Conservation (phyloP, 2,797 vertebrate genomes). For the Leucoraja ocellata region DNA sequence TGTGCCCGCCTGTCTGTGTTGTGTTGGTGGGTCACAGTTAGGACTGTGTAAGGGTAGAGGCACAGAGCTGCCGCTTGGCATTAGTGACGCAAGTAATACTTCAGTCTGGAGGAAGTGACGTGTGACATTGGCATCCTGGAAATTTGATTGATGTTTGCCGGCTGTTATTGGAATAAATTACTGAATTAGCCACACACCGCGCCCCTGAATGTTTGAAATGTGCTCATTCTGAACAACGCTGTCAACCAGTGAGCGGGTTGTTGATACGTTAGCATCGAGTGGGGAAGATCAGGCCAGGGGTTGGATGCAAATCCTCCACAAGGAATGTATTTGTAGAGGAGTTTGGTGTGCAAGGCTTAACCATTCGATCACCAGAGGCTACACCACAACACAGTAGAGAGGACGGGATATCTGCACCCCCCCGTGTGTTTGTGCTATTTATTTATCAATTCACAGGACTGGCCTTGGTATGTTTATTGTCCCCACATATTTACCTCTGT, state of each 20-base stretch:
- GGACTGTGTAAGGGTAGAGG: neutral
- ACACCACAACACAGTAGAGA: neutral
- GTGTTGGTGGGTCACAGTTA: neutral
- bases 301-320: neutral
- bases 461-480: too few relatives aligned
- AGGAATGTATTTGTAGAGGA: too few relatives aligned
- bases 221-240: too few relatives aligned
- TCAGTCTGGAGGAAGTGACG: neutral
- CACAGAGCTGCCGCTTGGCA: neutral
- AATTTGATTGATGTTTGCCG: neutral
- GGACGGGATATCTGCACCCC: too few relatives aligned
- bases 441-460: too few relatives aligned
- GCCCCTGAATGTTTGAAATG: neutral
- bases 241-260: neutral
- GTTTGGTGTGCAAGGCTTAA: neutral
- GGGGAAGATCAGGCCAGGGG: neutral
- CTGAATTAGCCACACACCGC: neutral
- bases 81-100: neutral
- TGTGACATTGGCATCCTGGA: constrained; percentile 5
- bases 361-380: neutral
- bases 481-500: too few relatives aligned
- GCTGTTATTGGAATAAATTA: neutral
- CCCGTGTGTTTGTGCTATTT: too few relatives aligned
- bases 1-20: neutral
- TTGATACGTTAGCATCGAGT: neutral